These are phyloP conservation scores for Calephelis nemesis DNA, from an alignment of 1,140 invertebrate species.

Conservation along the genomic window DNA sequence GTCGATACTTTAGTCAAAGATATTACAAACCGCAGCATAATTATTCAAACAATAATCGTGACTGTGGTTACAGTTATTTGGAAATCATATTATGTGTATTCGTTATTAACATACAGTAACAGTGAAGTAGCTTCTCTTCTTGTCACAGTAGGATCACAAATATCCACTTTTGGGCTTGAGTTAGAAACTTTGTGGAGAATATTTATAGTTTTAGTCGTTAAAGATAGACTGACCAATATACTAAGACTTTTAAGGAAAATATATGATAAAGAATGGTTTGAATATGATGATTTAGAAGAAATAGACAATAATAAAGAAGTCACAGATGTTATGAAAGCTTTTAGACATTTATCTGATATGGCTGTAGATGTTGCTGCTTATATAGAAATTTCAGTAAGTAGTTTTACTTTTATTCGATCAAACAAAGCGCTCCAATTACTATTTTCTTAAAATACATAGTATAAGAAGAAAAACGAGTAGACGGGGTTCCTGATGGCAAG, in stretches of 20 bases:
- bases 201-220: neutral
- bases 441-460: too few relatives aligned
- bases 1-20: too few relatives aligned
- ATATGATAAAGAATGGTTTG: neutral
- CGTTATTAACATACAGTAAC: neutral
- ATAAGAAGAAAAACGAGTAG: too few relatives aligned
- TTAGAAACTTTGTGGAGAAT: too few relatives aligned
- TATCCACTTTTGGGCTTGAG: neutral
- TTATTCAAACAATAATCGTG: neutral
- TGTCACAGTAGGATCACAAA: neutral
- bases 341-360: constrained; percentile 1
- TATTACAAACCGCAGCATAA: too few relatives aligned
- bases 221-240: neutral
- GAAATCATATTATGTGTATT: neutral
- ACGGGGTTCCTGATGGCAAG: too few relatives aligned
- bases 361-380: neutral
- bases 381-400: constrained; percentile 1
- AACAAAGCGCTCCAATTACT: too few relatives aligned
- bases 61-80: neutral
- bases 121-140: neutral
- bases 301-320: neutral
- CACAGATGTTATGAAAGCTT: neutral
- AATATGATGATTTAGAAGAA: neutral
- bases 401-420: too few relatives aligned
- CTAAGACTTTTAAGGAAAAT: neutral